These are phyloP conservation scores for Menura novaehollandiae DNA, from an alignment of 2,113 vertebrate species.

Conservation along the genomic window DNA sequence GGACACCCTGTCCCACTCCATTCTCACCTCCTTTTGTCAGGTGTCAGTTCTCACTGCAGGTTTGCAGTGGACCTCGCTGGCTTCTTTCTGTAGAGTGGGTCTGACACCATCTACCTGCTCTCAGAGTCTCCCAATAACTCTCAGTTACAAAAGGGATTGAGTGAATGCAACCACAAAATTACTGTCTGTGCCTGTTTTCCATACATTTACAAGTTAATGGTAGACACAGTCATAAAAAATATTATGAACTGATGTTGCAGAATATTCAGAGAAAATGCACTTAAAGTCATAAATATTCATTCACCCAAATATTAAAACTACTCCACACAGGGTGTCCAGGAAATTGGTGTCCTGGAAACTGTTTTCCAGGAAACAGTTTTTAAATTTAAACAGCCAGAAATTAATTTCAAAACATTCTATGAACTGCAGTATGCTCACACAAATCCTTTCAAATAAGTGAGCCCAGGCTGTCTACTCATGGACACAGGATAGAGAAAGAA, in stretches of 20 bases:
- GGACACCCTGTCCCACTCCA: background rate
- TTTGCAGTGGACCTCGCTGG: background rate
- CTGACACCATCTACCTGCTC: background rate
- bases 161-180: background rate
- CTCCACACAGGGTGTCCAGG: background rate
- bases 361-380: too few relatives aligned
- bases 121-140: background rate
- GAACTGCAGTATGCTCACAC: background rate
- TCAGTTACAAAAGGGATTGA: background rate
- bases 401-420: background rate
- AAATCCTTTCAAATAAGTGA: background rate
- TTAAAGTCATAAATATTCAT: slow-evolving; percentile 20
- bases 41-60: accelerated
- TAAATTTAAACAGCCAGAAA: background rate
- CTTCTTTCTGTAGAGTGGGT: background rate
- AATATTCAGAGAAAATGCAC: background rate
- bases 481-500: background rate
- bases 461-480: background rate
- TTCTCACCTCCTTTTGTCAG: background rate
- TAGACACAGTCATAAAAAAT: background rate
- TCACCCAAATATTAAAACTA: background rate
- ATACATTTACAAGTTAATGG: background rate
- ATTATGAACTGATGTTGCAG: background rate
- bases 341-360: too few relatives aligned
- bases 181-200: background rate